Evolutionary conservation across 2,888 invertebrate species (phyloP).

Genomic region (Acronicta leporina): DNA sequence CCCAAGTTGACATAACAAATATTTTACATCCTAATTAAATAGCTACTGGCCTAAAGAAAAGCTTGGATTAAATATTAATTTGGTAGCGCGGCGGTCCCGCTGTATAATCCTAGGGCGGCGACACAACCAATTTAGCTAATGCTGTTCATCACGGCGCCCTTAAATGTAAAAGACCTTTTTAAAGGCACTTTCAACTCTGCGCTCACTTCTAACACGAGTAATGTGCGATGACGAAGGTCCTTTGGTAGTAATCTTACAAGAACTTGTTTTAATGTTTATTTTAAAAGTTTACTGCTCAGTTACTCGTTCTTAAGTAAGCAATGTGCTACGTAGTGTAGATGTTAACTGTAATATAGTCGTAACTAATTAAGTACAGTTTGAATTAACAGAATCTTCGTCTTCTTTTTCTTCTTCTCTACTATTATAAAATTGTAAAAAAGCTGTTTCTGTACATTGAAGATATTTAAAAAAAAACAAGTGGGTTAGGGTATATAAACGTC

Average conservation of each 20-base stretch:
- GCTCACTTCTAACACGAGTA: constrained; percentile 21
- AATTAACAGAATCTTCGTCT: too few relatives aligned
- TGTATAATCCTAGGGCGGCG: constrained; percentile 27
- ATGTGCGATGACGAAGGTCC: not conserved
- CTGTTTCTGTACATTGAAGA: too few relatives aligned
- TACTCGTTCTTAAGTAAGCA: too few relatives aligned
- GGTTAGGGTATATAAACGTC: too few relatives aligned
- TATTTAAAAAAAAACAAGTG: too few relatives aligned
- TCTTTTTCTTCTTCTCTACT: too few relatives aligned
- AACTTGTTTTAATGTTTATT: not conserved
- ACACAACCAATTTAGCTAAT: constrained; percentile 51
- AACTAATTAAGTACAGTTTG: too few relatives aligned
- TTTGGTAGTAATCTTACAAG: not conserved
- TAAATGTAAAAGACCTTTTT: constrained; percentile 47
- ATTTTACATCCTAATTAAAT: constrained; percentile 29
- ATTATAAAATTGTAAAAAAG: too few relatives aligned
- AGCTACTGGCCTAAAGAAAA: constrained; percentile 14
- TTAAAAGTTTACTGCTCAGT: too few relatives aligned
- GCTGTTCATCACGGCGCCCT: constrained; percentile 31
- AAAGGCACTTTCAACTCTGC: constrained; percentile 17
- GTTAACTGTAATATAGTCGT: too few relatives aligned
- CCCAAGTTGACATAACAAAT: not conserved
- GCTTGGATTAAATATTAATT: constrained; percentile 45
- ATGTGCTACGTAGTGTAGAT: too few relatives aligned
- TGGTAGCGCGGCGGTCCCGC: constrained; percentile 3